Base-by-base conservation (phyloP, 2,797 vertebrate species). In the Fistularia commersonii region DNA sequence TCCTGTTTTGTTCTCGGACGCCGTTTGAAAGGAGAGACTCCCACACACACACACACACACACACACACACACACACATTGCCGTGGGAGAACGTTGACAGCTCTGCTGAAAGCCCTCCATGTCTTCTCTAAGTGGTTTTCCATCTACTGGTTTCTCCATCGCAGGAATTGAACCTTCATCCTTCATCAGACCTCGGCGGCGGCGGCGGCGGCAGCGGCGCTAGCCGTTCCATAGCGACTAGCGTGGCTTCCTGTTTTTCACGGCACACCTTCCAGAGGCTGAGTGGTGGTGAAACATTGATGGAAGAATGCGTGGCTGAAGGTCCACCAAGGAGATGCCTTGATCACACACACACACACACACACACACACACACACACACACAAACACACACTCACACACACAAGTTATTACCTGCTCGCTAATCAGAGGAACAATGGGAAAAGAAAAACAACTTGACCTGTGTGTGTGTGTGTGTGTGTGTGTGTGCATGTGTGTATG, bases 1-100 rank as follows among this genome's bases (percentile, higher is more conserved):
- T 89, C 86, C 84, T 87, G 83, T 87, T 88, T 81, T 86, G 72
- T 77, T 80, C 81, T 73, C 51, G 3, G 69, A 32, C 23, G 8
- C 38, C 59, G 70, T 85, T 83, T 81, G 69, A 77, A 86, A 86
- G 66, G 13, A 47, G 68, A 83, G 62, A 77, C 81, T 62, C 65
- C 69, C 55, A 11, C 40, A 8, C 23, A 14, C 47, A 43, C 52
- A 52, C 37, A 15, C 41, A 42, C 43, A 8, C 45, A 45, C 38
- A 51, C 54, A 10, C 10, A 54, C 45, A 46, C 44, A 56, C 48
- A 57, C 51, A 39, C 38, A 54, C 53, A 45, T 3, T 40, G 38
- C 38, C 38, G 38, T 40, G 4, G 38, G 12, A 9, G 38, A 40
- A 40, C 12, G 9, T 40, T 40, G 38, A 40, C 5, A 5, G 5